Evolutionary conservation across 2,797 vertebrate genomes (phyloP).

Genomic region (Hoplostethus mediterraneus): DNA sequence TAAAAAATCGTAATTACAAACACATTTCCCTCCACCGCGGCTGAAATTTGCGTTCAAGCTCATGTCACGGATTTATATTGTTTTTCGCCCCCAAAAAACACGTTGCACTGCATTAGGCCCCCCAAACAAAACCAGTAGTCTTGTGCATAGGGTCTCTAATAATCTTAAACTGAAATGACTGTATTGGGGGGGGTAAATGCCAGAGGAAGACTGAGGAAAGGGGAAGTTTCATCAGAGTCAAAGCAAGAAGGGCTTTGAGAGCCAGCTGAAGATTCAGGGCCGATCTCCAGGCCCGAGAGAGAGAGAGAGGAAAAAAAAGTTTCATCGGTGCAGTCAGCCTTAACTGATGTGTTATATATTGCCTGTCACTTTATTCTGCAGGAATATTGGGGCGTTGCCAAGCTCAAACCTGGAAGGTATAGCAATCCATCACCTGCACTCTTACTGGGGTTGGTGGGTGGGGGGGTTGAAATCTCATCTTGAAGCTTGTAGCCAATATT

Average conservation of each 20-base stretch:
- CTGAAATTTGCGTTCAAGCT: constrained; percentile 37
- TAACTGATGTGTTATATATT: constrained; percentile 87
- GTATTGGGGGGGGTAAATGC: background rate
- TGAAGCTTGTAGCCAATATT: constrained; percentile 81
- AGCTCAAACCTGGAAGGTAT: constrained; percentile 83
- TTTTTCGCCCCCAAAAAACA: background rate
- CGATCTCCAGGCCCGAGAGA: constrained; percentile 57
- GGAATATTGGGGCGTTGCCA: constrained; percentile 87
- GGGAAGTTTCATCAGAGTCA: constrained; percentile 42
- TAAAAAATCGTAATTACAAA: constrained; percentile 50
- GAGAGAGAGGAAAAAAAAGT: constrained; percentile 38
- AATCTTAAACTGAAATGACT: constrained; percentile 47
- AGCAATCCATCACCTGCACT: constrained; percentile 85
- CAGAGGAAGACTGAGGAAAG: constrained; percentile 15
- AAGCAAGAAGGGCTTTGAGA: constrained; percentile 40
- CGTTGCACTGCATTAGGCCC: background rate
- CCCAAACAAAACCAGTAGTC: constrained; percentile 26
- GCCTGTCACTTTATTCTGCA: constrained; percentile 86
- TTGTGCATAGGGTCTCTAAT: constrained; percentile 16
- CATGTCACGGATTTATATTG: constrained; percentile 43
- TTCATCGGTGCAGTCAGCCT: constrained; percentile 78
- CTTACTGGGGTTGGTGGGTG: constrained; percentile 60
- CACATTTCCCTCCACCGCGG: constrained; percentile 42
- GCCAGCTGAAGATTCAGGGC: constrained; percentile 62
- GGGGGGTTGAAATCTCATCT: constrained; percentile 83